A percentile compares a stretch with the other conserved stretches of the same genome.
Conservation (phyloP, 2,113 vertebrate genomes). For the Ammodytes marinus region DNA sequence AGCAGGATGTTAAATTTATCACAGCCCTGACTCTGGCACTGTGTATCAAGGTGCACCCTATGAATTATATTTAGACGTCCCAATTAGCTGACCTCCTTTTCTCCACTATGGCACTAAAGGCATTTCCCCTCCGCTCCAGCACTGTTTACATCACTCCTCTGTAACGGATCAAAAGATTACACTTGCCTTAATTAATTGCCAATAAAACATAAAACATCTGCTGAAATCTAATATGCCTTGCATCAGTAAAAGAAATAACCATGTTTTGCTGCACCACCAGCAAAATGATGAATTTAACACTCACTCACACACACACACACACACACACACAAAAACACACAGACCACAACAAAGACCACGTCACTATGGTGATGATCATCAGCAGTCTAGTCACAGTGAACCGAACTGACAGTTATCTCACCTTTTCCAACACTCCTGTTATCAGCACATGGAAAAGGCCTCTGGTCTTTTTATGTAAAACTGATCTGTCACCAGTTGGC, state of each 20-base stretch:
- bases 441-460: conserved; percentile 53
- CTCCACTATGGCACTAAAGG: conserved; percentile 53
- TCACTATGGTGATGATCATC: conserved; percentile 54
- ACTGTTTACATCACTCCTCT: conserved; percentile 57
- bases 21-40: conserved; percentile 38
- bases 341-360: conserved; percentile 18
- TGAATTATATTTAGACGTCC: conserved; percentile 86
- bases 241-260: neutral
- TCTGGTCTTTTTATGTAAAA: conserved; percentile 59
- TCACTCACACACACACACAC: conserved; percentile 18
- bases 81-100: conserved; percentile 85
- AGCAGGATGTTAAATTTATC: conserved; percentile 46
- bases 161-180: conserved; percentile 57
- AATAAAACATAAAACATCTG: conserved; percentile 9
- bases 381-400: conserved; percentile 62
- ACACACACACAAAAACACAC: conserved; percentile 6
- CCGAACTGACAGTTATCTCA: conserved; percentile 62
- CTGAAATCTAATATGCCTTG: conserved; percentile 8
- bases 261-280: neutral
- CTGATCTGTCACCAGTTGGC: conserved; percentile 59
- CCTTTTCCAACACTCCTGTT: conserved; percentile 51
- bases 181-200: conserved; percentile 39
- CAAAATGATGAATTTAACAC: conserved; percentile 43
- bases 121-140: conserved; percentile 32
- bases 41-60: conserved; percentile 65